These are phyloP conservation scores for Microctonus brassicae DNA, from an alignment of 2,888 invertebrate species.

Conservation along the genomic window DNA sequence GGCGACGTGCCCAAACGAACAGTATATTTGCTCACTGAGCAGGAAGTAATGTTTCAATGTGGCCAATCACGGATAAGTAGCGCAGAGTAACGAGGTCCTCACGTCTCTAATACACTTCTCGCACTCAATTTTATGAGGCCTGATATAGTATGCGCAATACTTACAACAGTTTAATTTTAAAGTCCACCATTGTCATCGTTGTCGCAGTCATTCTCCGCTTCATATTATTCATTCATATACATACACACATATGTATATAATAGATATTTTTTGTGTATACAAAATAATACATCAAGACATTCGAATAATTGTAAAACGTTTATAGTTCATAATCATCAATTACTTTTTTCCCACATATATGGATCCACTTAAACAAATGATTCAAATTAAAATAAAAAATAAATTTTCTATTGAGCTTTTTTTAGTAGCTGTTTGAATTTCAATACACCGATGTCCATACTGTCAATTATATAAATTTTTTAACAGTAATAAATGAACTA, in stretches of 20 bases:
- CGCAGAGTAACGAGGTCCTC: conserved; percentile 32
- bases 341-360: too few species aligned
- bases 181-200: not conserved
- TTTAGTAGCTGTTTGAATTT: too few species aligned
- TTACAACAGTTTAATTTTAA: not conserved
- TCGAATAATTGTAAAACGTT: too few species aligned
- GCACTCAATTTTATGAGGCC: conserved; percentile 9
- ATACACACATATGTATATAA: too few species aligned
- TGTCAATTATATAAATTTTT: not conserved
- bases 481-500: not conserved
- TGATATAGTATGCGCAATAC: not conserved
- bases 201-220: not conserved
- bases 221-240: too few species aligned
- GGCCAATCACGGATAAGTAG: conserved; percentile 52
- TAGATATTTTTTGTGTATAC: too few species aligned
- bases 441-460: not conserved
- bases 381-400: not conserved
- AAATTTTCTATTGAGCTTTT: too few species aligned
- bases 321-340: too few species aligned
- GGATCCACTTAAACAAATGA: too few species aligned
- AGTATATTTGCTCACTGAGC: conserved; percentile 53
- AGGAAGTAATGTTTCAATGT: conserved; percentile 66
- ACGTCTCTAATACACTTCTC: conserved; percentile 39
- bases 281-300: too few species aligned
- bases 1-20: conserved; percentile 9